Conservation (phyloP, 2,113 vertebrate genomes). For the Motacilla tschutschensis region DNA sequence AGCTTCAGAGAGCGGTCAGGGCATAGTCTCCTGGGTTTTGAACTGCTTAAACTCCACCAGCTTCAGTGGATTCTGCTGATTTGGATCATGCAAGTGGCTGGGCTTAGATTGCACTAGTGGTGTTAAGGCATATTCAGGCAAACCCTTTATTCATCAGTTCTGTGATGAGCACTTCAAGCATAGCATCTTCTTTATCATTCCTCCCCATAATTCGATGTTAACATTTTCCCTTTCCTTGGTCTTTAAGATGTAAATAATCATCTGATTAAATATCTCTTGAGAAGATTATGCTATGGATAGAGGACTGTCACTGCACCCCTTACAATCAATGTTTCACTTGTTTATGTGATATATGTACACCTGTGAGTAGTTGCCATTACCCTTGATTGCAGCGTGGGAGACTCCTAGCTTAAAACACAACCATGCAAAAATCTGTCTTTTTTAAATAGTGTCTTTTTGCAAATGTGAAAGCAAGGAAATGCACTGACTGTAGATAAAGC, state of each 20-base stretch:
- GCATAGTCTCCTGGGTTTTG: not conserved
- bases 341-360: constrained; percentile 70
- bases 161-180: constrained; percentile 45
- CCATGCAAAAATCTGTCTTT: constrained; percentile 46
- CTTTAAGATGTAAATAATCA: constrained; percentile 73
- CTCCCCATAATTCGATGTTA: constrained; percentile 55
- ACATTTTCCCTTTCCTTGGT: constrained; percentile 62
- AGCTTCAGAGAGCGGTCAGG: not conserved
- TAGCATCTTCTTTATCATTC: constrained; percentile 57
- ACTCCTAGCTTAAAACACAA: constrained; percentile 31
- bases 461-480: constrained; percentile 48
- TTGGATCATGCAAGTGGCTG: constrained; percentile 6
- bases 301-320: constrained; percentile 57
- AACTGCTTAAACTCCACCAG: not conserved
- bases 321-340: constrained; percentile 70
- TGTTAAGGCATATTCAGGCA: constrained; percentile 50
- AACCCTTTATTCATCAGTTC: constrained; percentile 60
- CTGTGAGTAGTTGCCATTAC: constrained; percentile 70
- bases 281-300: constrained; percentile 70
- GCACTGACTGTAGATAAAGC: constrained; percentile 50
- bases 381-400: constrained; percentile 68
- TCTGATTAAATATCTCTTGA: constrained; percentile 71
- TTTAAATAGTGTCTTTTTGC: constrained; percentile 32
- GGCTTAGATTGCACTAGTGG: constrained; percentile 10
- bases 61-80: constrained; percentile 37